Percentiles rank a stretch among this genome's conserved stretches.
phyloP scores from a whole-genome alignment of 1,140 invertebrate genomes.

The Ceratina calcarata region DNA sequence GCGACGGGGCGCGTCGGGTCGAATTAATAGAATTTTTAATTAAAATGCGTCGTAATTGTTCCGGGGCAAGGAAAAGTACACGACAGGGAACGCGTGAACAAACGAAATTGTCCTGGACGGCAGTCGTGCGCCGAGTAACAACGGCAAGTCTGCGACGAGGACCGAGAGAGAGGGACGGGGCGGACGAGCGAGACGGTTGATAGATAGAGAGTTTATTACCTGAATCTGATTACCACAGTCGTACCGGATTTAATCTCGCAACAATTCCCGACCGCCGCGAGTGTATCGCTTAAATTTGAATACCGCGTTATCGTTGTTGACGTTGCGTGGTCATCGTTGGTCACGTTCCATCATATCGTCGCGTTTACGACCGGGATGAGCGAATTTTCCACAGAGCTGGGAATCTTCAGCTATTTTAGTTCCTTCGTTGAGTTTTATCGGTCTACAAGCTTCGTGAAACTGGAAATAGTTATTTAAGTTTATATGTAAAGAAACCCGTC shows the following conservation, averaged over 20 bases:
- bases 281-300: conserved; percentile 59
- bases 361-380: neutral
- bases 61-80: conserved; percentile 43
- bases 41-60: conserved; percentile 62
- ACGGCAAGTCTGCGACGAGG: conserved; percentile 7
- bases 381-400: conserved; percentile 30
- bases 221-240: conserved; percentile 62
- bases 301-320: conserved; percentile 51
- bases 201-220: conserved; percentile 65
- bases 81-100: conserved; percentile 28
- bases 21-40: conserved; percentile 69
- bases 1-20: conserved; percentile 11
- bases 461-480: too few species aligned
- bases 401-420: neutral
- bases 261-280: conserved; percentile 47
- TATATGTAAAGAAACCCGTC: too few species aligned
- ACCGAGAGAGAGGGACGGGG: neutral
- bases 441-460: too few species aligned
- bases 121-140: neutral
- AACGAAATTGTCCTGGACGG: conserved; percentile 43
- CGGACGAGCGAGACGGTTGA: conserved; percentile 28
- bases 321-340: neutral
- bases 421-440: neutral
- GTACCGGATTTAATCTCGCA: conserved; percentile 60
- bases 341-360: neutral